Percentiles rank a stretch among this genome's conserved stretches.
These are phyloP conservation scores for Drosophila demipolita DNA, from an alignment of 2,888 invertebrate genomes.

Conservation along the genomic window DNA sequence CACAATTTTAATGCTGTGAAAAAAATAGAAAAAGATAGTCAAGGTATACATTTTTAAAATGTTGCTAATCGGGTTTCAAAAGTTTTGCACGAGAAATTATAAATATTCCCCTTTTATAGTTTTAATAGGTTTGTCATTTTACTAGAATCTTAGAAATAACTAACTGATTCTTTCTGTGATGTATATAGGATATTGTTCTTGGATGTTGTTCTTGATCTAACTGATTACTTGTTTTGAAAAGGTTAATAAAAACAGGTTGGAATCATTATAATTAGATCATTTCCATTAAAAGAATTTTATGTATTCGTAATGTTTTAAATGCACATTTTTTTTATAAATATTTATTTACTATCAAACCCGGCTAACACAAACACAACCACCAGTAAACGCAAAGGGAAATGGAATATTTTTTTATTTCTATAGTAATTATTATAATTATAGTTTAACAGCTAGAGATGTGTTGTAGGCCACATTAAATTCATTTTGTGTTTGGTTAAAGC, in stretches of 20 bases:
- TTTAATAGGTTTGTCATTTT: not conserved
- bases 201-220: not conserved
- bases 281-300: not conserved
- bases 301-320: not conserved
- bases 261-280: not conserved
- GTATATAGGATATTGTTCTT: not conserved
- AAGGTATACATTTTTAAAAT: not conserved
- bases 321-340: not conserved
- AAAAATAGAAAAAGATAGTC: not conserved
- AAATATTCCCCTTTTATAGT: not conserved
- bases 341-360: constrained; percentile 9
- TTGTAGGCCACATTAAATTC: constrained; percentile 1
- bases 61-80: not conserved
- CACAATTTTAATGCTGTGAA: not conserved
- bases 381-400: constrained; percentile 27
- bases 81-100: not conserved
- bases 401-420: not conserved
- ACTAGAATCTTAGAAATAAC: not conserved
- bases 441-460: not conserved
- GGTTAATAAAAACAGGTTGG: not conserved
- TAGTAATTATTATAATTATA: not conserved
- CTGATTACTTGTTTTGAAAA: not conserved
- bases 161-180: not conserved
- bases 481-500: not conserved
- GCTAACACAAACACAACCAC: not conserved